Percentiles rank a stretch among this genome's conserved stretches.
These are phyloP conservation scores for Sarcophaga peregrina DNA, from an alignment of 1,140 invertebrate genomes.

Conservation along the genomic window DNA sequence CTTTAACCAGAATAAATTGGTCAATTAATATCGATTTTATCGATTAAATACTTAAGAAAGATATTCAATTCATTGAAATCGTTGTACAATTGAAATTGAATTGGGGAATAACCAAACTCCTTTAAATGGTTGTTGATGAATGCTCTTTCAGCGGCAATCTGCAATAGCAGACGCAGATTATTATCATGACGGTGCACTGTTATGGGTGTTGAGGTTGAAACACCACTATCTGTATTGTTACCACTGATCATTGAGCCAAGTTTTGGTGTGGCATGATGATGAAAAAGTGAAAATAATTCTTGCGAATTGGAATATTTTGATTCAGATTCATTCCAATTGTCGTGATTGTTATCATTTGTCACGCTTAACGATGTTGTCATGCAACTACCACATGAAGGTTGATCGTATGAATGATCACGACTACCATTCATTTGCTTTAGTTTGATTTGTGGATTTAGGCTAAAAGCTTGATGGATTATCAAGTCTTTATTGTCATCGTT, in stretches of 20 bases:
- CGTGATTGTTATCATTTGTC: background rate
- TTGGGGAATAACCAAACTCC: constrained; percentile 27
- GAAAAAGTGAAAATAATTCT: background rate
- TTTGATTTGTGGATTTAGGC: background rate
- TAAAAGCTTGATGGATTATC: background rate
- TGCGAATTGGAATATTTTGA: background rate
- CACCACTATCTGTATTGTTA: background rate
- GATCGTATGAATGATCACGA: background rate
- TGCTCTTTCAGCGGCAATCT: constrained; percentile 25
- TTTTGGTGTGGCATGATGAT: background rate
- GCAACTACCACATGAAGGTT: background rate
- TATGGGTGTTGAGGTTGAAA: background rate
- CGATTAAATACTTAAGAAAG: constrained; percentile 40
- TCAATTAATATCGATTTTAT: background rate
- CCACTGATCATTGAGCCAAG: background rate
- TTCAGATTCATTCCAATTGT: background rate
- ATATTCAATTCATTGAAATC: constrained; percentile 37
- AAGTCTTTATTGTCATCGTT: background rate
- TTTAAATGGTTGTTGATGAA: constrained; percentile 35
- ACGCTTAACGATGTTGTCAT: background rate
- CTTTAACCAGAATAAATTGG: background rate
- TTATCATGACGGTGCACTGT: too few relatives aligned
- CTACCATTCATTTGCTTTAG: background rate
- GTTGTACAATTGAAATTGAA: constrained; percentile 38
- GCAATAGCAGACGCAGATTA: background rate